Conservation (phyloP, 2,113 vertebrate species). For the Callorhinus ursinus region DNA sequence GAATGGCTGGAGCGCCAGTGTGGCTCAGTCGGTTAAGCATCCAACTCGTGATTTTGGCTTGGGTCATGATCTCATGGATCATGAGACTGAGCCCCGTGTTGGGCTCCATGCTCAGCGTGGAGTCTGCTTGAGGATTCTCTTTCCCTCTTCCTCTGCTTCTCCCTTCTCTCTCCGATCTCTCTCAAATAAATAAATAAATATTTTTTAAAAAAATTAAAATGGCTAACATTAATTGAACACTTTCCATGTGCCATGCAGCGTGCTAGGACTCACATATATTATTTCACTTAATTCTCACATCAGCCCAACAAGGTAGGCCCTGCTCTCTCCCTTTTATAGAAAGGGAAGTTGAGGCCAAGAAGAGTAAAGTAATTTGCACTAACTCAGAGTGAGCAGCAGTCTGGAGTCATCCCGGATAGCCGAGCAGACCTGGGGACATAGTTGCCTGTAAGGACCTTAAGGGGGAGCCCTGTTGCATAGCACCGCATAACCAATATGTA, state of each 20-base stretch:
- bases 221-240: not conserved
- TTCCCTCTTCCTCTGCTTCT: not conserved
- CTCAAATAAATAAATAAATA: not conserved
- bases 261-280: not conserved
- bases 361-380: not conserved
- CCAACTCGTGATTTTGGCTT: not conserved
- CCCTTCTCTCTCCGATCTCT: not conserved
- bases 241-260: fast-evolving
- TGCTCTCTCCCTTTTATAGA: not conserved
- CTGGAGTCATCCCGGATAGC: not conserved
- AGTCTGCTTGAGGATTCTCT: not conserved
- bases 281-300: not conserved
- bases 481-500: not conserved
- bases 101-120: not conserved
- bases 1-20: not conserved
- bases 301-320: not conserved
- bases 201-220: not conserved
- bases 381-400: not conserved
- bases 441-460: fast-evolving
- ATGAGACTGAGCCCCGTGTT: not conserved
- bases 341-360: not conserved
- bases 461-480: not conserved
- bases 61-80: not conserved
- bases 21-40: not conserved
- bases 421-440: not conserved